Conservation (phyloP, 2,888 invertebrate genomes). For the Aquatica leii region DNA sequence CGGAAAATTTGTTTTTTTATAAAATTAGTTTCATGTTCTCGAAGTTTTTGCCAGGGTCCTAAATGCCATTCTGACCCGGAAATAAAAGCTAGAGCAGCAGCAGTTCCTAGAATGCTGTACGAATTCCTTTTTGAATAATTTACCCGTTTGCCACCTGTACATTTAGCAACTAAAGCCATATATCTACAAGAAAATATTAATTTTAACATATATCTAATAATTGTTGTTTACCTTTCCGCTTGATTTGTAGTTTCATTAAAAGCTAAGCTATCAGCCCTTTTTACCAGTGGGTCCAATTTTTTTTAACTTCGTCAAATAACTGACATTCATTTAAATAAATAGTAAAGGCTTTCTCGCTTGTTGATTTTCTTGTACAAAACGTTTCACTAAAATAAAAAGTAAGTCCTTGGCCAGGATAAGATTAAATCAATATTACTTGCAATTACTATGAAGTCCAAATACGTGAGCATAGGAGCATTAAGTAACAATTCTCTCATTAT, state of each 20-base stretch:
- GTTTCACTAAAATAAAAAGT: not conserved
- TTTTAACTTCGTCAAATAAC: no score
- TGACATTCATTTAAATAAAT: no score
- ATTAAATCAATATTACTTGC: no score
- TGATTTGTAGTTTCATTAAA: not conserved
- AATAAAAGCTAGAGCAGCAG: not conserved
- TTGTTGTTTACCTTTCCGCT: not conserved
- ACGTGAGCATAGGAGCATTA: no score
- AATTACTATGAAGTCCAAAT: no score
- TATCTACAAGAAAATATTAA: not conserved
- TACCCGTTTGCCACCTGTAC: no score
- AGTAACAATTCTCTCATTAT: no score
- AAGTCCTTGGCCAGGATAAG: no score
- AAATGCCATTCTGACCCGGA: not conserved
- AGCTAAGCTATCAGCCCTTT: not conserved
- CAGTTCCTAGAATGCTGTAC: not conserved
- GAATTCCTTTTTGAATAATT: not conserved
- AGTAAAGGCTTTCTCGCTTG: not conserved
- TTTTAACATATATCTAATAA: no score
- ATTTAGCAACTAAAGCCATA: not conserved
- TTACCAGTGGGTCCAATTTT: not conserved
- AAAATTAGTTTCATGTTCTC: no score
- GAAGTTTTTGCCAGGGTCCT: no score
- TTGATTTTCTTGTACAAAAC: not conserved
- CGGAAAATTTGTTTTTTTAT: no score